phyloP scores from a whole-genome alignment of 2,888 invertebrate species.

The Andrena flavipes region DNA sequence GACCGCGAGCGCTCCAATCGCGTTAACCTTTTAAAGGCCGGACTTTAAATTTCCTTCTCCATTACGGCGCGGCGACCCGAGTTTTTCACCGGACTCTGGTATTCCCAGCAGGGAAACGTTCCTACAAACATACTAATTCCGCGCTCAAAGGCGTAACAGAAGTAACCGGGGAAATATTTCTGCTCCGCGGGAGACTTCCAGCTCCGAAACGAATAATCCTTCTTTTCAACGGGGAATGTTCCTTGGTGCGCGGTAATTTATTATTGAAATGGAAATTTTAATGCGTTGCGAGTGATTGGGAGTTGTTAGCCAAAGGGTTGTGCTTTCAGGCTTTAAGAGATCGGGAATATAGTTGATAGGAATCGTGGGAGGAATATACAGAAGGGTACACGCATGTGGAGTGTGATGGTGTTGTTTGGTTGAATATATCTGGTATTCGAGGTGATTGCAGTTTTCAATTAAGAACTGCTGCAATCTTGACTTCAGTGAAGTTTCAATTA shows the following conservation, averaged over 20 bases:
- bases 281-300: neutral
- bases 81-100: neutral
- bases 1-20: constrained; percentile 26
- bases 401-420: too few species aligned
- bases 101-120: neutral
- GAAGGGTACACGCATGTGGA: too few species aligned
- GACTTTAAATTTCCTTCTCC: constrained; percentile 37
- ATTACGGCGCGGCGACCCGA: neutral
- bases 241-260: neutral
- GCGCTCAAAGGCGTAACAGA: neutral
- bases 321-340: too few species aligned
- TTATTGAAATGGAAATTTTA: neutral
- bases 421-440: too few species aligned
- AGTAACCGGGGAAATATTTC: constrained; percentile 6
- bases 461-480: too few species aligned
- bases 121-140: constrained; percentile 21
- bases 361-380: too few species aligned
- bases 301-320: too few species aligned
- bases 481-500: too few species aligned
- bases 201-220: neutral
- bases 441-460: too few species aligned
- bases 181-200: neutral
- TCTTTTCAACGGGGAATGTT: neutral
- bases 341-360: too few species aligned
- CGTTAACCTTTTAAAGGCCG: constrained; percentile 24